Percentiles rank a stretch among this genome's conserved stretches.
Evolutionary conservation across 30 jellyfish, hydroid and myxozoan genomes (phyloP).

Genomic region (Aurelia sp.): DNA sequence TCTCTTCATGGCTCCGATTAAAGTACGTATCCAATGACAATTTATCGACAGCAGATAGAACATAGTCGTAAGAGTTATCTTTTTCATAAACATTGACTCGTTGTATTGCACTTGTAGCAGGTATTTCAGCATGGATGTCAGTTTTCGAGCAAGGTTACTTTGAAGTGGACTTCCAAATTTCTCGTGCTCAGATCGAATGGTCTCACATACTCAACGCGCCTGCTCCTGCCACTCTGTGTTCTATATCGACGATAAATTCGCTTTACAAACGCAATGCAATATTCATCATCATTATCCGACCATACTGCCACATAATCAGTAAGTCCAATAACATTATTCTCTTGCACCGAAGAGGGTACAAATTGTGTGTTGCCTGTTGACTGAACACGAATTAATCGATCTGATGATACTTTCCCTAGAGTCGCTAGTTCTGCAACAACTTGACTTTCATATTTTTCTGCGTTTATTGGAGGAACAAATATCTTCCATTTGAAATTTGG

Average conservation of each 20-base stretch:
- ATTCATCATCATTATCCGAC: slow-evolving; percentile 27
- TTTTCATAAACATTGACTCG: slow-evolving; percentile 22
- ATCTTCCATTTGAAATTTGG: slow-evolving; percentile 20
- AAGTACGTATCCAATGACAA: slow-evolving; percentile 39
- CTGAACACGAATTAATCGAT: slow-evolving; percentile 11
- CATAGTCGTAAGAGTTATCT: slow-evolving; percentile 34
- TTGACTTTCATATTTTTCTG: slow-evolving; percentile 14
- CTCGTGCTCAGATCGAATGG: slow-evolving; percentile 22
- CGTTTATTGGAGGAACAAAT: slow-evolving; percentile 31
- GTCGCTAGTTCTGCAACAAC: slow-evolving; percentile 31
- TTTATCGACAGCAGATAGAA: slow-evolving; percentile 32
- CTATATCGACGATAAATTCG: slow-evolving; percentile 1
- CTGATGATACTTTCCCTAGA: slow-evolving; percentile 18
- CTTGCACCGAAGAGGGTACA: neutral
- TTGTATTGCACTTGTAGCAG: slow-evolving; percentile 24
- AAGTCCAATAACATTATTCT: slow-evolving; percentile 8
- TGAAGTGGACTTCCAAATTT: slow-evolving; percentile 34
- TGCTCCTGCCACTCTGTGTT: slow-evolving; percentile 5
- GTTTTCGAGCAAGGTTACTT: slow-evolving; percentile 29
- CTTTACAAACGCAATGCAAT: neutral
- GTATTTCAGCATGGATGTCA: slow-evolving; percentile 25
- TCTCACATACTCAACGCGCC: slow-evolving; percentile 32
- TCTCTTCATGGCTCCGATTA: slow-evolving; percentile 25
- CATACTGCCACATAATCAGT: slow-evolving; percentile 5
- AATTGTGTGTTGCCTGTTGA: neutral